Evolutionary conservation across 2,113 vertebrate species (phyloP).

Genomic region (Danionella cerebrum): DNA sequence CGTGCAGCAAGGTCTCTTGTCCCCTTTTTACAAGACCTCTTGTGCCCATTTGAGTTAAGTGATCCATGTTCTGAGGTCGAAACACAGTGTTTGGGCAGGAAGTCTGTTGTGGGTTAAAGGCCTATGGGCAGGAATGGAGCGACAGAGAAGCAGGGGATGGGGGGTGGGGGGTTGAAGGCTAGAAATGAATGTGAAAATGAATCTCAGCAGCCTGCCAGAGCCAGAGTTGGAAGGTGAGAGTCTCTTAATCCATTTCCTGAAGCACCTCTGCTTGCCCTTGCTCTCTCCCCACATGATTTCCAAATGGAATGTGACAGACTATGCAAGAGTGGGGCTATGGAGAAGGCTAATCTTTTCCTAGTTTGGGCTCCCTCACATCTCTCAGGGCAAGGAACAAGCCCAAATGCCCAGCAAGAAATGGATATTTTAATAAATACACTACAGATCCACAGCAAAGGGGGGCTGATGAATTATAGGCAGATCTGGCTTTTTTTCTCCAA

Average conservation of each 20-base stretch:
- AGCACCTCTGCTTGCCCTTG: slow-evolving; percentile 50
- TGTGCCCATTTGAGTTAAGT: slow-evolving; percentile 15
- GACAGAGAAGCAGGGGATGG: neutral
- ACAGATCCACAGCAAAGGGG: slow-evolving; percentile 3
- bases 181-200: slow-evolving; percentile 49
- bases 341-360: slow-evolving; percentile 39
- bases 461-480: slow-evolving; percentile 35
- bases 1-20: neutral
- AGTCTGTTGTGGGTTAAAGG: slow-evolving; percentile 14
- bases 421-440: neutral
- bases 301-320: slow-evolving; percentile 55
- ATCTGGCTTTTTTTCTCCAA: slow-evolving; percentile 13
- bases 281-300: slow-evolving; percentile 45
- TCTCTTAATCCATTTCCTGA: slow-evolving; percentile 59
- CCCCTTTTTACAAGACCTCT: neutral
- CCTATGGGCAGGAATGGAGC: neutral
- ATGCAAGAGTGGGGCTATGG: slow-evolving; percentile 32
- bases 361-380: neutral
- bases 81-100: slow-evolving; percentile 7
- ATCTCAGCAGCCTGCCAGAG: slow-evolving; percentile 39
- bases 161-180: neutral
- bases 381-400: neutral
- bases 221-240: slow-evolving; percentile 41
- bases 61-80: slow-evolving; percentile 24
- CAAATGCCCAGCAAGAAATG: neutral